Conservation (phyloP, 2,113 vertebrate species). For the Pycnonotus jocosus region DNA sequence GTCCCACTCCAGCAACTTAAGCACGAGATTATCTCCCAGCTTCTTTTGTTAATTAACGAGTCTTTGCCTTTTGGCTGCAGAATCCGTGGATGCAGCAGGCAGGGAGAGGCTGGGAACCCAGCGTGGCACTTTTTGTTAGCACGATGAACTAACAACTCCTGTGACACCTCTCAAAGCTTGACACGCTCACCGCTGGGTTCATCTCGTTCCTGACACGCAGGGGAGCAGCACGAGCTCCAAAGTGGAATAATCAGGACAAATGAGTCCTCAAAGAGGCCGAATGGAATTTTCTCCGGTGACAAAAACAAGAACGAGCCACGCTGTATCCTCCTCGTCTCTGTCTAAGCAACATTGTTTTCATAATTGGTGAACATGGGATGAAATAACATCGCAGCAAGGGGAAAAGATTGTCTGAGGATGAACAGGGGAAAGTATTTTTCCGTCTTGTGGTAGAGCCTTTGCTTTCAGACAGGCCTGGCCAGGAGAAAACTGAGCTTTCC, state of each 20-base stretch:
- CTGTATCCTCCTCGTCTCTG: background rate
- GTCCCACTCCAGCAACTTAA: slow-evolving; percentile 5
- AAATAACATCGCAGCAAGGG: background rate
- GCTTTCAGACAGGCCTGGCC: background rate
- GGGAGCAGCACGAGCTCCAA: background rate
- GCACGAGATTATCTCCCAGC: background rate
- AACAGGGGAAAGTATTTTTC: background rate
- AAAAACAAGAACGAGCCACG: background rate
- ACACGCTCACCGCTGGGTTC: background rate
- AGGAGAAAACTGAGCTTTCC: background rate
- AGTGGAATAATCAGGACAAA: background rate
- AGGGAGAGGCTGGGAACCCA: background rate
- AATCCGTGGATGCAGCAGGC: background rate
- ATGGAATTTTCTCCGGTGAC: background rate
- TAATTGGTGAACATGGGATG: background rate
- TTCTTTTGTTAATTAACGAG: slow-evolving; percentile 14
- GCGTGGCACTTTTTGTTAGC: background rate
- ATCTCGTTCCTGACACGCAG: background rate
- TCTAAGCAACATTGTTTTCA: background rate
- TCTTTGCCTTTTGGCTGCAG: background rate
- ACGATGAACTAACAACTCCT: background rate
- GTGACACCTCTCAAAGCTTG: background rate
- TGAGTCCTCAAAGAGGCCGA: background rate
- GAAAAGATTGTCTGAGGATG: background rate
- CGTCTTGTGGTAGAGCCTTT: background rate